Conservation (phyloP, 2,113 vertebrate species). For the Leiothrix lutea region DNA sequence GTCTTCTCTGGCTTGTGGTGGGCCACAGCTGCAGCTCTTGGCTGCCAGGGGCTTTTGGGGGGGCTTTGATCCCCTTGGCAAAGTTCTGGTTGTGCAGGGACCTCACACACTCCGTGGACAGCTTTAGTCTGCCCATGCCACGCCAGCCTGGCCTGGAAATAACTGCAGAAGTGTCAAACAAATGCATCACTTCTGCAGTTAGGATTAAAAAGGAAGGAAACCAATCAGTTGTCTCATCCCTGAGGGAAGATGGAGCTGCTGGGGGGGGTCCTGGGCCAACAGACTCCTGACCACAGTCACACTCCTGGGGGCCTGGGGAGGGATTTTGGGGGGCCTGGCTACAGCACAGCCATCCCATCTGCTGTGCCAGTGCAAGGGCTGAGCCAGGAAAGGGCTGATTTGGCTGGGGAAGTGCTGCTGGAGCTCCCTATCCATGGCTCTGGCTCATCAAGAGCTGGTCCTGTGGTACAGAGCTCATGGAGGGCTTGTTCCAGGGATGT, state of each 20-base stretch:
- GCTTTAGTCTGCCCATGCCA: not conserved
- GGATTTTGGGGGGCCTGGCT: fast-evolving
- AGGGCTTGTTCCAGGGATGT: not conserved
- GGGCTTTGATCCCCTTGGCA: not conserved
- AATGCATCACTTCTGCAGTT: not conserved
- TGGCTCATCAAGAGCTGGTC: not conserved
- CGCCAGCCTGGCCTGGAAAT: not conserved
- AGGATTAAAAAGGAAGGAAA: not conserved
- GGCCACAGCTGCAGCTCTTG: not conserved
- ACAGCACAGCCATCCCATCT: not conserved
- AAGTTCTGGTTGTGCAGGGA: not conserved
- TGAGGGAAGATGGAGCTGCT: not conserved
- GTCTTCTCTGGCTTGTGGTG: not conserved
- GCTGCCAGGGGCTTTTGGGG: not conserved
- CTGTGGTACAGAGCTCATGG: fast-evolving
- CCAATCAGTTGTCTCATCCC: fast-evolving
- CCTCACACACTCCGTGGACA: not conserved
- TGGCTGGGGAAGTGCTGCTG: not conserved
- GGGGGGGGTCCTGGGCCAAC: not conserved
- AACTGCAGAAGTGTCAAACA: not conserved
- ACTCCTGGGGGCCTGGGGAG: not conserved
- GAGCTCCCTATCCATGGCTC: fast-evolving
- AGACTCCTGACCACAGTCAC: fast-evolving
- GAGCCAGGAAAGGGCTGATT: not conserved
- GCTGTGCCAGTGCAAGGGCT: fast-evolving